Evolutionary conservation across 2,797 vertebrate species (phyloP).

Genomic region (Protosalanx chinensis): DNA sequence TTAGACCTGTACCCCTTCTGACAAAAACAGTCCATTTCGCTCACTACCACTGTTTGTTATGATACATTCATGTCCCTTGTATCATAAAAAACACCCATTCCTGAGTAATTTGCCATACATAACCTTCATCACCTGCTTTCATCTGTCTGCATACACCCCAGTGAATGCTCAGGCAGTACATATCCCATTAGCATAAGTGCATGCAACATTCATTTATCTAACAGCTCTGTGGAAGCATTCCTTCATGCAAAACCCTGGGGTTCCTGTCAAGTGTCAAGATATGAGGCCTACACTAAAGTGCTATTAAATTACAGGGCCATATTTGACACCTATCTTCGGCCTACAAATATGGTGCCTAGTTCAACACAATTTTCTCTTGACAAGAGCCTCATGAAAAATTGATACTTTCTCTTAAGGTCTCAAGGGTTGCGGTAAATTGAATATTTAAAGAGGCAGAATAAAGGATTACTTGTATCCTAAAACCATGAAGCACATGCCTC

Average conservation of each 20-base stretch:
- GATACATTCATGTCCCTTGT: not conserved
- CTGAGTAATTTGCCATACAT: constrained; percentile 15
- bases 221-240: constrained; percentile 30
- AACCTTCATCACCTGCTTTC: constrained; percentile 15
- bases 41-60: constrained; percentile 9
- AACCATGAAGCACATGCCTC: not conserved
- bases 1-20: not conserved
- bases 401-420: constrained; percentile 29
- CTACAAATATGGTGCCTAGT: constrained; percentile 30
- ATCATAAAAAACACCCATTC: constrained; percentile 17
- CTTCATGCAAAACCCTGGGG: constrained; percentile 28
- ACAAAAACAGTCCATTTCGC: not conserved
- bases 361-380: constrained; percentile 27
- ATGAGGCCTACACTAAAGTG: constrained; percentile 36
- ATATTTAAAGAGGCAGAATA: constrained; percentile 37
- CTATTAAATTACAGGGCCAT: constrained; percentile 45
- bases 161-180: constrained; percentile 18
- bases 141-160: constrained; percentile 14
- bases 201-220: constrained; percentile 41
- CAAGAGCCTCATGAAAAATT: constrained; percentile 33
- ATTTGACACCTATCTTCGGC: constrained; percentile 37
- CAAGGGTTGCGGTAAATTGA: constrained; percentile 36
- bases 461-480: constrained; percentile 4
- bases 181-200: constrained; percentile 40
- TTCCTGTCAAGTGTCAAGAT: constrained; percentile 34